Evolutionary conservation across 2,888 invertebrate genomes (phyloP).

Genomic region (Chromoteleia sp.): DNA sequence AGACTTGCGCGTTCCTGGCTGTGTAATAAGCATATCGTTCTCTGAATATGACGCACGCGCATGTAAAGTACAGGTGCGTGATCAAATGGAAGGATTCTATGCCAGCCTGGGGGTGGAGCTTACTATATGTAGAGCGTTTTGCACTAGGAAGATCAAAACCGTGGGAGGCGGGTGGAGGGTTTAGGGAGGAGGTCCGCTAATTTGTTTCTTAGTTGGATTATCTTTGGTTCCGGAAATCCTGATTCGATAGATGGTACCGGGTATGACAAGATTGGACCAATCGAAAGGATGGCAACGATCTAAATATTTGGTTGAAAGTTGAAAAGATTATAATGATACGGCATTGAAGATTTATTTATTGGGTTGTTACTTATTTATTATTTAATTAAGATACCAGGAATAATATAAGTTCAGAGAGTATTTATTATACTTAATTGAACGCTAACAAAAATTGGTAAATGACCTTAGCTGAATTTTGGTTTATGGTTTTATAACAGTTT

Average conservation of each 20-base stretch:
- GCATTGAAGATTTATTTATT: too few relatives aligned
- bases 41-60: conserved; percentile 64
- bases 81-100: conserved; percentile 66
- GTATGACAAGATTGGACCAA: background rate
- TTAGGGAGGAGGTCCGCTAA: conserved; percentile 24
- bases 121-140: conserved; percentile 59
- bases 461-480: too few relatives aligned
- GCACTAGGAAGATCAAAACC: conserved; percentile 55
- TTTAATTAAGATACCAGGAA: too few relatives aligned
- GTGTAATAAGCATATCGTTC: conserved; percentile 27
- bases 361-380: too few relatives aligned
- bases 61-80: conserved; percentile 64
- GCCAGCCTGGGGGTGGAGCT: conserved; percentile 69
- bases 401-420: too few relatives aligned
- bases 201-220: conserved; percentile 25
- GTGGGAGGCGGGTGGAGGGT: conserved; percentile 24
- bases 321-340: too few relatives aligned
- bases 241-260: conserved; percentile 23
- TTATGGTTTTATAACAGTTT: too few relatives aligned
- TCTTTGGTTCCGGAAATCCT: conserved; percentile 28
- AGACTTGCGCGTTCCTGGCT: conserved; percentile 1
- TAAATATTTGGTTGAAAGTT: too few relatives aligned
- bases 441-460: too few relatives aligned
- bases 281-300: too few relatives aligned
- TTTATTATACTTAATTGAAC: too few relatives aligned